Evolutionary conservation across 2,888 invertebrate species (phyloP), one percentile per base, ranked within the genome.

Genomic region (Ormia ochracea): DNA sequence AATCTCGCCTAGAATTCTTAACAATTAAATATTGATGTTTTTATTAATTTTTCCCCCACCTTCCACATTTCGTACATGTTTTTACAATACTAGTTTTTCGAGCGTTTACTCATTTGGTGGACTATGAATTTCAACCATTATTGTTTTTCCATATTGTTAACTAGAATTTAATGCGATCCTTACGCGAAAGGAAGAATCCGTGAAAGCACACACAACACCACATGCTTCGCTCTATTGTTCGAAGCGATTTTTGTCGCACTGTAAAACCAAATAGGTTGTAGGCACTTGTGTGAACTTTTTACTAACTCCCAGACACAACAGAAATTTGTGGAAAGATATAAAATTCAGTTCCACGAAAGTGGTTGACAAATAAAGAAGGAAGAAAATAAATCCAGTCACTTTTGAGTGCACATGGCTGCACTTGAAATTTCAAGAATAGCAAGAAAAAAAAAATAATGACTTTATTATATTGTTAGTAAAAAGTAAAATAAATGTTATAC

Each of bases 361-460:
- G 48, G 36, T 63, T 63, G 43, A 36, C 48, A 43, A 41, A 58
- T 23, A 58, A 43, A 45, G 48, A 5, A 23, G 45, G 14, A 48
- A 36, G 31, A 48, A 23, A 45, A 48, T 23, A 23, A 48, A 63
- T 6, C 23, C 63, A 65, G 50, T 26, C 26, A 48, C 23, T 48
- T 33, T 65, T 38, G 10, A 50, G 50, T 65, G 50, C 65, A 65
- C 65, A 65, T 65, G 65, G 9, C 50, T 65, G 50, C 65, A 50
- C 65, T 65, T 14, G 23, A 38, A 19, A 21, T 33, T 63, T 65
- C 4, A 17, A 63, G 38, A 28, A 26, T 43, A 43, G 19, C 28
- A 43, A 41, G 28, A 41, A 28, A 10, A 43, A 41, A 26, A 41
- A 28, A 10, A 59, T 26, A 2, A 6, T 28, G 59, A 17, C 43